These are phyloP conservation scores for Rugalucina vietnamica DNA, from an alignment of 2,888 invertebrate genomes.

Conservation along the genomic window DNA sequence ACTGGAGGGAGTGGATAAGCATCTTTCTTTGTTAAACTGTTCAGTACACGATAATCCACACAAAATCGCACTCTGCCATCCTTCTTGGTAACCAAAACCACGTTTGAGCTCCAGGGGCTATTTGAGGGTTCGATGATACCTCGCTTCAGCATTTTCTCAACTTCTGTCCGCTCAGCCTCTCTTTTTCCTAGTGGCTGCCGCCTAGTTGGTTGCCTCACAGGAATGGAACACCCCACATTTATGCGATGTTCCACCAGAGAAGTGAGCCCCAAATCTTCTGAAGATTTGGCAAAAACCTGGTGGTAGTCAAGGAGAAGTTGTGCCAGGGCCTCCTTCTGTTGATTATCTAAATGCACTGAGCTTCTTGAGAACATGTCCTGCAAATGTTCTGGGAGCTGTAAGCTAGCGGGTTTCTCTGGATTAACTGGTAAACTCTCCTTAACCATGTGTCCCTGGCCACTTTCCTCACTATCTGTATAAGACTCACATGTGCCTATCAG, in stretches of 20 bases:
- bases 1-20: constrained; percentile 61
- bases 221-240: constrained; percentile 27
- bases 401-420: neutral
- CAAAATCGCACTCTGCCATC: constrained; percentile 31
- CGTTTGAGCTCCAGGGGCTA: constrained; percentile 49
- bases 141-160: constrained; percentile 43
- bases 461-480: neutral
- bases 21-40: constrained; percentile 60
- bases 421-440: neutral
- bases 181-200: constrained; percentile 31
- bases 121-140: constrained; percentile 49
- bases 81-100: constrained; percentile 58
- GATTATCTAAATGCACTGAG: neutral
- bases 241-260: constrained; percentile 33
- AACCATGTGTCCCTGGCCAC: neutral
- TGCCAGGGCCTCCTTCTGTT: too few species aligned
- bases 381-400: neutral
- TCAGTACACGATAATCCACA: constrained; percentile 62
- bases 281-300: neutral
- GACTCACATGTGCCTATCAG: neutral
- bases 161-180: constrained; percentile 31
- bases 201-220: constrained; percentile 37
- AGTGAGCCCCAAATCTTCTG: constrained; percentile 1
- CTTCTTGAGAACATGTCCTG: neutral
- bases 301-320: constrained; percentile 1